Conservation (phyloP, 2,888 invertebrate species). For the Periphyllus acericola region DNA sequence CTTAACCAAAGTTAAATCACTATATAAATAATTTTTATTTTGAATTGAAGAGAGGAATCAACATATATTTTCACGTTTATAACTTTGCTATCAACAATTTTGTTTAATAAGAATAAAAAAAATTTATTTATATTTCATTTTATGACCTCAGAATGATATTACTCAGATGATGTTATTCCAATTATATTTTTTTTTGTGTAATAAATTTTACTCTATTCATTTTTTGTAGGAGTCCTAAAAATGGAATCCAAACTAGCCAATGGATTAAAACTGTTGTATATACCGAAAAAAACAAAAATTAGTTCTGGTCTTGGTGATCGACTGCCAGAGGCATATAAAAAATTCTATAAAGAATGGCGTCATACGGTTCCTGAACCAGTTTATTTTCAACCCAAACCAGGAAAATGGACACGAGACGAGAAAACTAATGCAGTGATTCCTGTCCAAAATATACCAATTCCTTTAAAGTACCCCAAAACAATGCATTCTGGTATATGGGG, state of each 20-base stretch:
- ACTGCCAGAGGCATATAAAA: slow-evolving; percentile 83
- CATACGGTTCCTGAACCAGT: slow-evolving; percentile 72
- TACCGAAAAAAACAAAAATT: slow-evolving; percentile 62
- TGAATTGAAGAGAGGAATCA: too few species aligned
- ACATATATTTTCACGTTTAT: too few species aligned
- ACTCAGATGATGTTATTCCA: too few species aligned
- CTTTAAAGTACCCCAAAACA: slow-evolving; percentile 81
- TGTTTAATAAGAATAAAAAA: too few species aligned
- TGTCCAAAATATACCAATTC: slow-evolving; percentile 81
- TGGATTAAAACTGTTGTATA: slow-evolving; percentile 45
- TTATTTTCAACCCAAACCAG: slow-evolving; percentile 79
- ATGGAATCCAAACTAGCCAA: slow-evolving; percentile 46
- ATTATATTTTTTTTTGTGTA: background rate
- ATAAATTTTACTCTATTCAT: background rate
- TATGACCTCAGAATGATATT: too few species aligned
- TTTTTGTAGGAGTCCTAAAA: slow-evolving; percentile 9
- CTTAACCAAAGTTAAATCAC: too few species aligned
- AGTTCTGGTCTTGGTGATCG: slow-evolving; percentile 70
- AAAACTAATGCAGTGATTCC: slow-evolving; percentile 78
- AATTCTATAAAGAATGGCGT: slow-evolving; percentile 89
- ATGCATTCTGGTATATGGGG: slow-evolving; percentile 92
- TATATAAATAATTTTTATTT: too few species aligned
- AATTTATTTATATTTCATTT: too few species aligned
- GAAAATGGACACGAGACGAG: slow-evolving; percentile 79
- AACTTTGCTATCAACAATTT: too few species aligned